phyloP scores from a whole-genome alignment of 23 tunicate genomes.

The Trididemnum nubilum region DNA sequence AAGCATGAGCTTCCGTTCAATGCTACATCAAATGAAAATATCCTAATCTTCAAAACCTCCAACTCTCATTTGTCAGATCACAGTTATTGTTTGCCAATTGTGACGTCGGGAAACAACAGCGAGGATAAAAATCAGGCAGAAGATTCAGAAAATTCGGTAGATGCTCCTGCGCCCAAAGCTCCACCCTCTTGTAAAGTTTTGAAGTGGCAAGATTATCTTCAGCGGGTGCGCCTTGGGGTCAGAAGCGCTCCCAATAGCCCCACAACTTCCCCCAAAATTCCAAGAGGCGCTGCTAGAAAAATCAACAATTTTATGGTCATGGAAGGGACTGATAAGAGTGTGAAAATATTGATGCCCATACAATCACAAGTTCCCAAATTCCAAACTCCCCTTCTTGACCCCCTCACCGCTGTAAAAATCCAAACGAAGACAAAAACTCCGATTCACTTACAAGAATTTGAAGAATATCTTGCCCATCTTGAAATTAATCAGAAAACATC shows the following conservation, averaged over 20 bases:
- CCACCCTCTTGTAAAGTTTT: conserved; percentile 53
- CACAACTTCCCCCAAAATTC: conserved; percentile 68
- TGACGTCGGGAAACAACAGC: not conserved
- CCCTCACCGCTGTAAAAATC: conserved; percentile 39
- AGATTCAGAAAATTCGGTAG: not conserved
- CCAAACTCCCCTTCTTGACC: conserved; percentile 25
- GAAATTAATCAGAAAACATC: conserved; percentile 14
- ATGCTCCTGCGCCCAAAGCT: not conserved
- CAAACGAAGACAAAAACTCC: conserved; percentile 34
- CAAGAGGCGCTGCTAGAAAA: conserved; percentile 45
- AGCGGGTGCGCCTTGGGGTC: conserved; percentile 59
- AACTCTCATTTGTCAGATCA: not conserved
- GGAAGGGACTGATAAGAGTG: not conserved
- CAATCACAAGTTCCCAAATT: conserved; percentile 1
- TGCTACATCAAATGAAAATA: no score
- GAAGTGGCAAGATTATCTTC: conserved; percentile 81
- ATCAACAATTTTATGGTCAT: conserved; percentile 82
- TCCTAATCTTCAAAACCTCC: no score
- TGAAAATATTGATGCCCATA: not conserved
- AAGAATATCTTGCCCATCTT: conserved; percentile 62
- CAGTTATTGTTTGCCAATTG: not conserved
- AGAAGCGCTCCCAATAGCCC: conserved; percentile 94
- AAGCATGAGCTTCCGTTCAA: no score
- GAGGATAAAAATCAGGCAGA: not conserved
- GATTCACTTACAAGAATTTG: conserved; percentile 53